Percentiles rank a stretch among this genome's conserved stretches.
Conservation (phyloP, 2,797 vertebrate genomes). For the Xenentodon cancila region DNA sequence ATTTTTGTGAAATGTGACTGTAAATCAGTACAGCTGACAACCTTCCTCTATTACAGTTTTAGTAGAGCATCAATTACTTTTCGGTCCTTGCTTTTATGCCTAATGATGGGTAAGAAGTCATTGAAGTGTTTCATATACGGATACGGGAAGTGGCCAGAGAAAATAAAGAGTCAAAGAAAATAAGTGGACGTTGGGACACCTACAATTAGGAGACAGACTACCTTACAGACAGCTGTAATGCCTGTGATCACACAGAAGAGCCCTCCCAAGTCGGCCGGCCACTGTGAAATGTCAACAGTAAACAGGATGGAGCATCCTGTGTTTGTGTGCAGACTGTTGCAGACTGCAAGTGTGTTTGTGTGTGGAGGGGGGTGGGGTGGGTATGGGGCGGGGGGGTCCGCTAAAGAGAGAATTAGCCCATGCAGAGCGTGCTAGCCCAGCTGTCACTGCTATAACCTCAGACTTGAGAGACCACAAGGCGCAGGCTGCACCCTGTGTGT, state of each 20-base stretch:
- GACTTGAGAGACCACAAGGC: conserved; percentile 67
- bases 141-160: neutral
- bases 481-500: conserved; percentile 55
- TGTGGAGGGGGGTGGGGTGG: conserved; percentile 10
- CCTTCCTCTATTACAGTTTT: neutral
- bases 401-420: conserved; percentile 68
- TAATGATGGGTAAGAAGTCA: neutral
- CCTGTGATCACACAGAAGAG: conserved; percentile 59
- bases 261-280: conserved; percentile 75
- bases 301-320: conserved; percentile 78
- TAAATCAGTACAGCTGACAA: neutral
- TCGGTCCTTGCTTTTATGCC: neutral
- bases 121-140: neutral
- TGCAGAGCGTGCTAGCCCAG: conserved; percentile 74
- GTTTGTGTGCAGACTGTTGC: conserved; percentile 24
- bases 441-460: conserved; percentile 77
- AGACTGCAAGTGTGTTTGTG: conserved; percentile 12
- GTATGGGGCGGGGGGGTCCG: too few relatives aligned
- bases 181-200: neutral
- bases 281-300: conserved; percentile 83
- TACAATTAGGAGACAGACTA: conserved; percentile 17
- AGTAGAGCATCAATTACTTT: neutral
- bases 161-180: conserved; percentile 1
- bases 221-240: conserved; percentile 69
- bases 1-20: conserved; percentile 2